Evolutionary conservation across 1,140 invertebrate genomes (phyloP).

Genomic region (Megalopta genalis): DNA sequence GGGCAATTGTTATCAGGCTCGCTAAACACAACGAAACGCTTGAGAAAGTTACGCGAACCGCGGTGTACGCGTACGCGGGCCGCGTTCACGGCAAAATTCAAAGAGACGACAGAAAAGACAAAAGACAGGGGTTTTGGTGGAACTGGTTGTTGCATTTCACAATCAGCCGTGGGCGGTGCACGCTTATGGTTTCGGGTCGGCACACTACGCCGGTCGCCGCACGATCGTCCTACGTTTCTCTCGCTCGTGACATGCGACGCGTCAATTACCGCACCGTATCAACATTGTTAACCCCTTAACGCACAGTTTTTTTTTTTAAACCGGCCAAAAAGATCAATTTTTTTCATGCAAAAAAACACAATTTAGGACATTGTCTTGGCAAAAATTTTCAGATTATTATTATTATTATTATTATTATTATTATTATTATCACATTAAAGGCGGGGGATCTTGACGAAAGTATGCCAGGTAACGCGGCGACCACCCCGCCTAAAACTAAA

Average conservation of each 20-base stretch:
- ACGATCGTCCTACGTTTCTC: neutral
- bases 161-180: neutral
- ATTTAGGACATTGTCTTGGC: too few relatives aligned
- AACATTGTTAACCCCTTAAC: neutral
- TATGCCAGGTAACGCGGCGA: too few relatives aligned
- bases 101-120: neutral
- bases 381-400: too few relatives aligned
- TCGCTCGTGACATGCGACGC: neutral
- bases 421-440: too few relatives aligned
- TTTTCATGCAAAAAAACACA: too few relatives aligned
- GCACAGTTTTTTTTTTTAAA: too few relatives aligned
- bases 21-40: slow-evolving; percentile 23
- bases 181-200: neutral
- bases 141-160: slow-evolving; percentile 9
- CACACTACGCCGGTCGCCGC: too few relatives aligned
- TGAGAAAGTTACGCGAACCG: neutral
- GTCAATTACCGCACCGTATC: neutral
- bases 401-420: too few relatives aligned
- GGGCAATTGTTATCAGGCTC: neutral
- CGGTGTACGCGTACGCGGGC: too few relatives aligned
- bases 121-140: too few relatives aligned
- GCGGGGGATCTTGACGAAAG: too few relatives aligned
- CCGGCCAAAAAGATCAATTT: too few relatives aligned
- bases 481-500: neutral
- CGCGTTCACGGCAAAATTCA: neutral